Evolutionary conservation across 2,888 invertebrate species (phyloP), one percentile per base, ranked within the genome.

Genomic region (Drosophila mettleri): DNA sequence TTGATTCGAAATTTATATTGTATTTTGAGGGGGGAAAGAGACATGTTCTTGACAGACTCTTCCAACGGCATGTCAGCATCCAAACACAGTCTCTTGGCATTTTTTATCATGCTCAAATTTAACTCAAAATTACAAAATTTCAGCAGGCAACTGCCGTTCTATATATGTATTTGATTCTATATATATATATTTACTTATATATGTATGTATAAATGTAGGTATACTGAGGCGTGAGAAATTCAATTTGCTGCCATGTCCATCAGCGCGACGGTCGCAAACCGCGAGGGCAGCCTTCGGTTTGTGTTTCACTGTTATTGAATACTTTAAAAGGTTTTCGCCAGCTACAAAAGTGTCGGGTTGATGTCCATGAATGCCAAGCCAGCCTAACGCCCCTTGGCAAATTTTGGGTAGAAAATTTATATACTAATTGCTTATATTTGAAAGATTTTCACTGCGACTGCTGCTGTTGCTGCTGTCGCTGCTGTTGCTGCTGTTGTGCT

Each of bases 281-380:
- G 58, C 58, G 33, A 8, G 18, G 31, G 7, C 20, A n/a, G 31
- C n/a, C n/a, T n/a, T n/a, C 52, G n/a, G 69, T 61, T 86, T 63
- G 67, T 76, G 71, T 85, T 85, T 78, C 80, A 69, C 27, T 82
- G 86, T 86, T 79, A 86, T 87, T 80, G 86, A 85, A 88, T 86
- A 85, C 86, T 86, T 86, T 87, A 85, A 85, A 85, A 85, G 84
- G 88, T 87, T 85, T 79, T 69, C 24, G 43, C 34, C 20, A n/a
- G 48, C 48, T 48, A 34, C 52, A 58, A 58, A 64, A 64, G 75
- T 77, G 73, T 77, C 64, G 68, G 64, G 55, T 73, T 75, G 75
- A 65, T 63, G 68, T 54, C 68, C 58, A 74, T 78, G 60, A 78
- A 74, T 78, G 79, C 38, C 64, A 58, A 18, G 29, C 12, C 38